Base-by-base conservation (phyloP, 2,888 invertebrate genomes). In the Andrena hattorfiana region DNA sequence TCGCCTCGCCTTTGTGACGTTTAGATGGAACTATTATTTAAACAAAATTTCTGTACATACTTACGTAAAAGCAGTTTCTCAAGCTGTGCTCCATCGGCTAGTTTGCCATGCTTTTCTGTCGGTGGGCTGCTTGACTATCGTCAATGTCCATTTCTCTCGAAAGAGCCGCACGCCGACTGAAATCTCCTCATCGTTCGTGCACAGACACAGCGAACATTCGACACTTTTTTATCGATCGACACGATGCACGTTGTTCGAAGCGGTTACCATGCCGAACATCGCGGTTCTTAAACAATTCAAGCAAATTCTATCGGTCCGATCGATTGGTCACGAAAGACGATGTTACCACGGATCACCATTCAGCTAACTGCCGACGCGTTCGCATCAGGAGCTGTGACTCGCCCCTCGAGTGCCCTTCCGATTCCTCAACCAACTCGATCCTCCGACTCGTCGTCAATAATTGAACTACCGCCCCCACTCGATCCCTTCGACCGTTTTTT, bases 201-300 rank as follows among this genome's bases (percentile, higher is more conserved):
- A 67, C 71, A 8, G n/a, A 66, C 42, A 54, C 8, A 10, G 3
- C 35, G 32, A 32, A 59, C 66, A 63, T 67, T 66, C 66, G 60
- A 70, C 74, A 75, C 73, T 60, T 64, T 26, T 10, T 56, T 23
- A 85, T 77, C 64, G 76, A 87, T 85, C 72, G 64, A n/a, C 42
- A 20, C 64, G 13, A 48, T 59, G 59, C 68, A 77, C 32, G 69
- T 77, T 62, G 70, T 60, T 72, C 63, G 64, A 20, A 66, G 70
- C 76, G 32, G 63, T 78, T 78, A 59, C 63, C 59, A 64, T 62
- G 77, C 42, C 76, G 77, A 77, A 76, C 76, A 70, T 54, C 16
- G 56, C 59, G 28, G 20, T 62, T 74, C 48, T 74, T 87, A 83
- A 87, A 87, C 80, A 87, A 87, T 87, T 85, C 74, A 87, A 78